Evolutionary conservation across 2,113 vertebrate species (phyloP), one percentile per base, ranked within the genome.

Genomic region (Xenopus borealis): DNA sequence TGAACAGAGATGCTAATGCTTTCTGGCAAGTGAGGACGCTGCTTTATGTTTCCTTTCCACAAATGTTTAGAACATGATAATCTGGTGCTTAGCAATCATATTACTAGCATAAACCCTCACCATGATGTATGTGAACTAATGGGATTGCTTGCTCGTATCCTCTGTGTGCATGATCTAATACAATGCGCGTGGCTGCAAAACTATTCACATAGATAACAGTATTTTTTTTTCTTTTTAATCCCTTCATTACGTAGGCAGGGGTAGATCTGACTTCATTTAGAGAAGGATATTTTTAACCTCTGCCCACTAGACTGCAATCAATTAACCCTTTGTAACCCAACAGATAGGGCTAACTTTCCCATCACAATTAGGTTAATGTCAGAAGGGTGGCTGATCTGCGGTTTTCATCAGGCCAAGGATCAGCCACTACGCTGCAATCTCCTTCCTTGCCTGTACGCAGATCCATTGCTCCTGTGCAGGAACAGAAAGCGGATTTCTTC

Each of bases 51-150:
- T 33, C 66, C 8, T 20, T 44, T 44, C 50, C 45, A 64, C 40
- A 55, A 77, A 68, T 64, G 67, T 77, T 77, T 77, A 77, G 53
- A 77, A 63, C 52, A 40, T 70, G 13, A 70, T 70, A 47, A 77
- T 77, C 69, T 70, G 23, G 58, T 40, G n/a, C 67, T 44, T 44
- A 27, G 61, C 73, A 76, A 76, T 69, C 73, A 76, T 76, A 57
- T 77, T 77, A 64, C 66, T 70, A 77, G 70, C 20, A 58, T 77
- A 77, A 77, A 70, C 74, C 20, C 16, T 62, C 45, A 63, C 33
- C 50, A 57, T 70, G 67, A 63, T 70, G 67, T 77, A 70, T 77
- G 69, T 63, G 50, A 44, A 70, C 46, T 59, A 18, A 40, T 27
- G 30, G 19, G 40, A 55, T 70, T 55, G 74, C 67, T 63, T 77